Base-by-base conservation (phyloP, 2,888 invertebrate genomes). In the Xestia ashworthii region DNA sequence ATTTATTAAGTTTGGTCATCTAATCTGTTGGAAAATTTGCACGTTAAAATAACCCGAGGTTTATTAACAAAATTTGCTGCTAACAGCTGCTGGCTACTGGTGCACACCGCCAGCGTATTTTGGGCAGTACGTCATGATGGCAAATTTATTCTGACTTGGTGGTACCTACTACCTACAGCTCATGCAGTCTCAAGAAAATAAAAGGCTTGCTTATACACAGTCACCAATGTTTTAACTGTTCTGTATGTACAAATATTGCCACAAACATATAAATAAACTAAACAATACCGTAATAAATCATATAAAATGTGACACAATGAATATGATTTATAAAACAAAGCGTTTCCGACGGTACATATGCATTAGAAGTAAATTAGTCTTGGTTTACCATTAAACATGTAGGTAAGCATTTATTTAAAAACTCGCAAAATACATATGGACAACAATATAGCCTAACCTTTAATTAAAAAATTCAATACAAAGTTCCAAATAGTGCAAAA, bases 241-340 rank as follows among this genome's bases (percentile, higher is more conserved):
- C 16, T 41, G 19, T 62, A 62, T 38, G 19, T 9, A 67, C 2
- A 25, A 16, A 22, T 14, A 50, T 1, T 22, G 48, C 14, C 12
- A 44, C 32, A 25, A 62, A 46, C 16, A 50, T 46, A 16, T 53
- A 12, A 62, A 46, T 58, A n/a, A 12, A 14, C 6, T 22, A 5
- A 78, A 66, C 53, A 75, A 75, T 68, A 22, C n/a, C 16, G 22
- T 62, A 67, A 68, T 75, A 68, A 62, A 25, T 53, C n/a, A 67
- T 60, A 41, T 55, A 11, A 66, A 76, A 65, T 50, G 65, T 38
- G 60, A 19, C 38, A 66, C 50, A 65, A 8, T 71, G 71, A 11
- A 44, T 9, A 44, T 1, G 1, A 44, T 44, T 8, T 44, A 44
- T 71, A 32, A 46, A 32, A 38, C 38, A 22, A 53, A 60, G 19